Percentiles rank a stretch among this genome's conserved stretches.
These are phyloP conservation scores for Dermatemys mawii DNA, from an alignment of 2,113 vertebrate genomes.

Conservation along the genomic window DNA sequence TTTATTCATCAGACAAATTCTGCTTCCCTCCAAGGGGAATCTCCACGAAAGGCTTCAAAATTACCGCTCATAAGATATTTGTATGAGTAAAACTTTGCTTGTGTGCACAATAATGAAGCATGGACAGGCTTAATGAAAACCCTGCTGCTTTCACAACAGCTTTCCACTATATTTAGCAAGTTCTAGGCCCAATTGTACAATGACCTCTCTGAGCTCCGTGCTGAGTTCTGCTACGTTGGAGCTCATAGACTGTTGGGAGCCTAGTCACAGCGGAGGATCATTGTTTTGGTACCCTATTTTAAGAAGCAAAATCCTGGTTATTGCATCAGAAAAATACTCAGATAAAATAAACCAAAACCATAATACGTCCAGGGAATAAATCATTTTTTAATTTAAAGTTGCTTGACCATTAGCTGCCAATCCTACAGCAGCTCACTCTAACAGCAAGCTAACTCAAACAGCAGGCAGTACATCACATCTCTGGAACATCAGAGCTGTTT, in stretches of 20 bases:
- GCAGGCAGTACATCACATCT: not conserved
- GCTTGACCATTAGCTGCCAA: constrained; percentile 1
- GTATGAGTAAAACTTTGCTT: constrained; percentile 42
- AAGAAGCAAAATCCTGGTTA: not conserved
- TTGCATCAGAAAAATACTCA: not conserved
- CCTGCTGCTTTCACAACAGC: constrained; percentile 43
- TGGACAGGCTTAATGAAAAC: constrained; percentile 49
- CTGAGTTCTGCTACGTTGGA: not conserved
- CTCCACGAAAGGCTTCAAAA: not conserved
- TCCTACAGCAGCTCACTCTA: constrained; percentile 12
- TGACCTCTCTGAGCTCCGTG: not conserved
- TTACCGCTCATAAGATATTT: constrained; percentile 30
- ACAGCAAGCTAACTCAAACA: constrained; percentile 40
- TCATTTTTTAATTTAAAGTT: not conserved
- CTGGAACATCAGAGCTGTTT: not conserved
- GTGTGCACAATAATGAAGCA: constrained; percentile 30
- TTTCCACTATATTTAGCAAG: constrained; percentile 16
- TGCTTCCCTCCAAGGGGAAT: constrained; percentile 2
- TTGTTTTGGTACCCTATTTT: not conserved
- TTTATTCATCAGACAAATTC: constrained; percentile 40
- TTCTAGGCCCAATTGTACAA: not conserved
- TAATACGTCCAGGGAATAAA: not conserved
- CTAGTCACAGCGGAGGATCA: not conserved
- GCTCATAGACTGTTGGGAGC: not conserved
- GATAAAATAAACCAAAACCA: not conserved